Percentiles rank a stretch among this genome's conserved stretches.
phyloP scores from a whole-genome alignment of 2,888 invertebrate genomes.

The Nomada fucata region DNA sequence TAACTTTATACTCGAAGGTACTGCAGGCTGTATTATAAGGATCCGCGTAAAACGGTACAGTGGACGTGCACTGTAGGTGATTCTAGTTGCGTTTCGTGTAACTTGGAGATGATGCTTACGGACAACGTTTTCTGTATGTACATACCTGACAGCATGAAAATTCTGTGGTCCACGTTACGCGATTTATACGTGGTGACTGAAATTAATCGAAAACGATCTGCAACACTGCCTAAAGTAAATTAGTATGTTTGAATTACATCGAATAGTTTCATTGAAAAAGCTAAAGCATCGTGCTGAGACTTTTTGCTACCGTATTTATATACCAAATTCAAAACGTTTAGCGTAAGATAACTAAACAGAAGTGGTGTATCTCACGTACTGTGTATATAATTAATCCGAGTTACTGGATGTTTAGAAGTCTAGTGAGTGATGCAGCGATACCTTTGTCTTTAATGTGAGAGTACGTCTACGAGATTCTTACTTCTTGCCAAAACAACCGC shows the following conservation, averaged over 20 bases:
- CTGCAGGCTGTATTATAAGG: constrained; percentile 67
- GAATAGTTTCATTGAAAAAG: constrained; percentile 72
- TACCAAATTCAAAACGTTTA: constrained; percentile 70
- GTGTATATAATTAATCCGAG: constrained; percentile 70
- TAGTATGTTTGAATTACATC: constrained; percentile 71
- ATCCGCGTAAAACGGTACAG: constrained; percentile 35
- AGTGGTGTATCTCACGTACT: constrained; percentile 61
- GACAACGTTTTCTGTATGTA: constrained; percentile 58
- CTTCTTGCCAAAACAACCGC: constrained; percentile 70
- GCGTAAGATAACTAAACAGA: constrained; percentile 54
- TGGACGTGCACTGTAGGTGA: constrained; percentile 49
- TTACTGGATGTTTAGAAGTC: constrained; percentile 73
- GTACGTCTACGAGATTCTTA: constrained; percentile 46
- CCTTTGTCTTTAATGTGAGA: constrained; percentile 58
- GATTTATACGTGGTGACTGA: constrained; percentile 62
- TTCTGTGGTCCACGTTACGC: constrained; percentile 49
- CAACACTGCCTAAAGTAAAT: constrained; percentile 70
- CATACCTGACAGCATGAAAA: constrained; percentile 56
- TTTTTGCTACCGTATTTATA: constrained; percentile 81
- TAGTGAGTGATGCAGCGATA: constrained; percentile 66
- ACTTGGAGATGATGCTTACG: constrained; percentile 64
- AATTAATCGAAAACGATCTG: constrained; percentile 68
- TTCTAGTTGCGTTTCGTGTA: constrained; percentile 67
- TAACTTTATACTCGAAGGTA: constrained; percentile 69
- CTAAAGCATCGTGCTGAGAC: constrained; percentile 66